Conservation (phyloP, 2,797 vertebrate genomes). For the Onychomys torridus region DNA sequence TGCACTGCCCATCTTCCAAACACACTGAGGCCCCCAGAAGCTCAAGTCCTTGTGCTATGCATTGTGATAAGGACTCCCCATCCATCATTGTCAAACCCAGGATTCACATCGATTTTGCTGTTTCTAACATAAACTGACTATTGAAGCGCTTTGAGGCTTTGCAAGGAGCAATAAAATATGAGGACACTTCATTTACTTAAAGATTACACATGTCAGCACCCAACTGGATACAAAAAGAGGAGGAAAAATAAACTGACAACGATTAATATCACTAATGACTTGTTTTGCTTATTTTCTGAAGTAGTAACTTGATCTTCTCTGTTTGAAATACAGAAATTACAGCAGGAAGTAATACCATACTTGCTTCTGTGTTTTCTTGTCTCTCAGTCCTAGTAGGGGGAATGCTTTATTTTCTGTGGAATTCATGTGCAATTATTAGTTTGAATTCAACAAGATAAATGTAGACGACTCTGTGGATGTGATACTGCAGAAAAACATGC, state of each 20-base stretch:
- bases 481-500: not conserved
- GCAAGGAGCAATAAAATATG: constrained; percentile 68
- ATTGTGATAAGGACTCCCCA: not conserved
- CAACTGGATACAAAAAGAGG: constrained; percentile 67
- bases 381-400: constrained; percentile 46
- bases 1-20: rapidly evolving
- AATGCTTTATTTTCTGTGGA: constrained; percentile 65
- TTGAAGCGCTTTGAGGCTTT: constrained; percentile 74
- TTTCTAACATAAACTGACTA: constrained; percentile 73
- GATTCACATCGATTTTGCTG: constrained; percentile 39
- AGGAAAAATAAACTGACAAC: constrained; percentile 70
- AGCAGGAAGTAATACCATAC: constrained; percentile 49
- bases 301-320: constrained; percentile 61
- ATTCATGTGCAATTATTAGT: constrained; percentile 2
- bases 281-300: constrained; percentile 76
- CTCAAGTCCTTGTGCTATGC: not conserved
- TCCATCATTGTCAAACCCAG: constrained; percentile 9
- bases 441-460: not conserved
- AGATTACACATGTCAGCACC: constrained; percentile 79
- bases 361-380: constrained; percentile 65
- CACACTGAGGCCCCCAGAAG: not conserved
- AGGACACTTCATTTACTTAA: constrained; percentile 78
- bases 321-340: constrained; percentile 83
- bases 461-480: not conserved
- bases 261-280: constrained; percentile 75